A percentile compares a stretch with the other conserved stretches of the same genome.
phyloP scores from a whole-genome alignment of 2,888 invertebrate genomes.

The Ellobium chinense region DNA sequence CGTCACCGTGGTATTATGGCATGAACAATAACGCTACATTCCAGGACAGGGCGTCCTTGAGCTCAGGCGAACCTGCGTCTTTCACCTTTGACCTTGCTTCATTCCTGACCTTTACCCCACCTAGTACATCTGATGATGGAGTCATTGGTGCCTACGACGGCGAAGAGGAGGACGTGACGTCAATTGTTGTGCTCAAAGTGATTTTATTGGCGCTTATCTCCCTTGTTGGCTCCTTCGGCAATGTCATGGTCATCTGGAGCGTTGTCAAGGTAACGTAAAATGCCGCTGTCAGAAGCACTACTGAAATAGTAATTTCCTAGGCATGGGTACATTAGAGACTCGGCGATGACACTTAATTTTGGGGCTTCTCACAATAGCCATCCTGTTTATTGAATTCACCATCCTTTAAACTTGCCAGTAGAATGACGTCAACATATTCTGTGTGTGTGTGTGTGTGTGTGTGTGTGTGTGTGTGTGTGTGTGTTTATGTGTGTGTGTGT shows the following conservation, averaged over 20 bases:
- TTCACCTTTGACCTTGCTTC: conserved; percentile 27
- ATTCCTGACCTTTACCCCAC: neutral
- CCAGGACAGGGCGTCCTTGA: neutral
- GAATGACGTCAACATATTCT: too few relatives aligned
- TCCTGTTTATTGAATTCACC: too few relatives aligned
- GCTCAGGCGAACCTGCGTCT: neutral
- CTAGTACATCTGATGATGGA: neutral
- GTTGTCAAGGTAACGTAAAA: conserved; percentile 49
- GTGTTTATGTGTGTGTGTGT: too few relatives aligned
- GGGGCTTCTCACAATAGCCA: too few relatives aligned
- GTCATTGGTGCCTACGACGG: neutral
- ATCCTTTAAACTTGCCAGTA: too few relatives aligned
- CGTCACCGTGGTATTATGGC: too few relatives aligned
- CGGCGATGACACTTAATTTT: too few relatives aligned
- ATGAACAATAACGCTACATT: neutral
- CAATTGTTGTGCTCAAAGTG: conserved; percentile 41
- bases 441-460: too few relatives aligned
- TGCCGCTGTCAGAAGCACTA: too few relatives aligned
- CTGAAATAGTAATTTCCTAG: too few relatives aligned
- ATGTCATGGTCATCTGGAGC: conserved; percentile 52
- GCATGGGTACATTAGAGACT: too few relatives aligned
- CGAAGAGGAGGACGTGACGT: neutral
- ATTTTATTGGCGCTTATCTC: conserved; percentile 50
- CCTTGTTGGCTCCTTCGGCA: conserved; percentile 48
- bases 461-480: too few relatives aligned